A percentile compares a stretch with the other conserved stretches of the same genome.
phyloP scores from a whole-genome alignment of 1,140 invertebrate species.

The Drosophila micromelanica region DNA sequence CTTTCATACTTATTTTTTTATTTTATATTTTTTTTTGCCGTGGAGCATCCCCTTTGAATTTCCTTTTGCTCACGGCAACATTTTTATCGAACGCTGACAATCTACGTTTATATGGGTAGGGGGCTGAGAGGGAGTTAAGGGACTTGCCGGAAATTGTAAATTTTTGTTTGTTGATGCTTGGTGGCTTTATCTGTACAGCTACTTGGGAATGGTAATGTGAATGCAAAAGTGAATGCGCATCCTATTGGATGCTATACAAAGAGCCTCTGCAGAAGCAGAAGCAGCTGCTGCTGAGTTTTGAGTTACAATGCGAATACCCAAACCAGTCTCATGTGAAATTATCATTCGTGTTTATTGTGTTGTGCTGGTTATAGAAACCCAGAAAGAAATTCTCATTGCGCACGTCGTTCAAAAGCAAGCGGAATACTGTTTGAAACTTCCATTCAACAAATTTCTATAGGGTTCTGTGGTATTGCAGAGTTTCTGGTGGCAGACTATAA shows the following conservation, averaged over 20 bases:
- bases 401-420: slow-evolving; percentile 17
- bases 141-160: slow-evolving; percentile 66
- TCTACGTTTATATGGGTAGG: slow-evolving; percentile 27
- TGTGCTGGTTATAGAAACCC: slow-evolving; percentile 4
- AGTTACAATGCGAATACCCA: slow-evolving; percentile 11
- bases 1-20: slow-evolving; percentile 1
- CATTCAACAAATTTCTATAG: slow-evolving; percentile 8
- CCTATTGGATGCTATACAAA: slow-evolving; percentile 29
- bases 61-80: slow-evolving; percentile 60
- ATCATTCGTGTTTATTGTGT: slow-evolving; percentile 24
- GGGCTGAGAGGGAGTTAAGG: slow-evolving; percentile 12
- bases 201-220: slow-evolving; percentile 10
- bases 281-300: slow-evolving; percentile 8
- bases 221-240: slow-evolving; percentile 13
- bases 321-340: slow-evolving; percentile 21
- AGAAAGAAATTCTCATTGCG: slow-evolving; percentile 1
- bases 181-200: slow-evolving; percentile 43
- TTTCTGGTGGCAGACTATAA: not conserved
- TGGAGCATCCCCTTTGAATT: slow-evolving; percentile 43
- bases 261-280: not conserved
- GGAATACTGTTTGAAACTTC: slow-evolving; percentile 1
- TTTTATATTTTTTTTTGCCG: slow-evolving; percentile 6
- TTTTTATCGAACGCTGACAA: slow-evolving; percentile 68
- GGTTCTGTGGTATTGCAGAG: not conserved
- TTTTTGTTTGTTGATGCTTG: slow-evolving; percentile 60